Base-by-base conservation (phyloP, 1,140 invertebrate species). In the Melanaphis sacchari region DNA sequence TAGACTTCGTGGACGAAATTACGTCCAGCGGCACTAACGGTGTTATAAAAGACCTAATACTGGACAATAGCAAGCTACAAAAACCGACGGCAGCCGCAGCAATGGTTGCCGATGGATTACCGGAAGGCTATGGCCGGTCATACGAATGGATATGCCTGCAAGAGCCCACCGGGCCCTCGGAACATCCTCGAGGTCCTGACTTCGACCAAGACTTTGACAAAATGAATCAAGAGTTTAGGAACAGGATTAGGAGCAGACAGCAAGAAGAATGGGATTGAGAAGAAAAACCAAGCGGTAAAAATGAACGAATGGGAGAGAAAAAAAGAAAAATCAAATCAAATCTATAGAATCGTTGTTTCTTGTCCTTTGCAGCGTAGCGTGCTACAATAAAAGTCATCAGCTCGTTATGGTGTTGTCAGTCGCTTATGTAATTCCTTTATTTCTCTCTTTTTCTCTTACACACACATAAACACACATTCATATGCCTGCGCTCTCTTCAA, bases 171-270 rank as follows among this genome's bases (percentile, higher is more conserved):
- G 41, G 21, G 3, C 41, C 41, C 5, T 3, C 85, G 5, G 85
- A 87, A n/a, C 85, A 87, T 87, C 85, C 85, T 18, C 41, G 21
- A 87, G 85, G 41, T 49, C 85, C 85, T 15, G 85, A 43, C 15
- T 87, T 87, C 41, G 43, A 87, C 18, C 43, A 15, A 18, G 85
- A 87, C 31, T 87, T 87, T n/a, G 43, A 43, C 6, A 87, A n/a
- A n/a, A 49, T 87, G 85, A 87, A 87, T 43, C 85, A 46, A 46
- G 85, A 87, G 31, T 87, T 87, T 43, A 87, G 85, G 41, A n/a
- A 87, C 31, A 87, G n/a, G 41, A 87, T 87, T 43, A 87, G 85
- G 41, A 46, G 41, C 31, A n/a, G 41, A 49, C 85, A 87, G 31
- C 85, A 43, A 31, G 85, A 87, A 43, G 85, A 87, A 87, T 87